A percentile compares a stretch with the other conserved stretches of the same genome.
Evolutionary conservation across 2,888 invertebrate genomes (phyloP).

Genomic region (Drosophila ezoana): DNA sequence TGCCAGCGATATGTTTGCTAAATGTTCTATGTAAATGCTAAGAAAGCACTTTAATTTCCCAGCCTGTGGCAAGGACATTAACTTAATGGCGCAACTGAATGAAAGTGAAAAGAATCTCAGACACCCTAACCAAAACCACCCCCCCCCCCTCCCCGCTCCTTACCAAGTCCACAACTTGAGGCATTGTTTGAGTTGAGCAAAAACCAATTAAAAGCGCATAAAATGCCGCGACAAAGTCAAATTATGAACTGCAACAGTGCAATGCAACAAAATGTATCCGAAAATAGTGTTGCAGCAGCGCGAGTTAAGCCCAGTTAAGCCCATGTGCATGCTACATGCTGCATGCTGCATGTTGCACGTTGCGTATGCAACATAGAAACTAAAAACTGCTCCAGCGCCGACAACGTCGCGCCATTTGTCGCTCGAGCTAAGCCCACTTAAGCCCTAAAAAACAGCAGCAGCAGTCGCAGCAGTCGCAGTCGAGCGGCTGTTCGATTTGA

Average conservation of each 20-base stretch:
- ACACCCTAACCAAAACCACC: not conserved
- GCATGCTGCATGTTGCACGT: slow-evolving; percentile 52
- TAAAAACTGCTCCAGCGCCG: slow-evolving; percentile 68
- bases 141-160: too few relatives aligned
- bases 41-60: slow-evolving; percentile 74
- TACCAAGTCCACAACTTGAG: slow-evolving; percentile 53
- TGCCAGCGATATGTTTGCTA: slow-evolving; percentile 72
- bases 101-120: slow-evolving; percentile 61
- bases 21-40: slow-evolving; percentile 79
- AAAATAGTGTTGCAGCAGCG: slow-evolving; percentile 57
- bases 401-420: slow-evolving; percentile 77
- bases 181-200: not conserved
- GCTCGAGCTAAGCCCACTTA: slow-evolving; percentile 80
- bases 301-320: slow-evolving; percentile 76
- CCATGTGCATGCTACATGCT: slow-evolving; percentile 60
- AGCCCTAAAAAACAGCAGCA: slow-evolving; percentile 78
- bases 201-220: slow-evolving; percentile 63
- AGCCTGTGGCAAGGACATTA: slow-evolving; percentile 59
- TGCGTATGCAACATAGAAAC: slow-evolving; percentile 62
- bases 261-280: slow-evolving; percentile 42
- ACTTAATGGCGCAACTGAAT: slow-evolving; percentile 66
- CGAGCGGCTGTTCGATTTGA: slow-evolving; percentile 78
- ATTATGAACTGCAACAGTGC: slow-evolving; percentile 62
- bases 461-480: slow-evolving; percentile 15
- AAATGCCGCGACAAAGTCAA: slow-evolving; percentile 46